phyloP scores from a whole-genome alignment of 1,140 invertebrate species.

The Epicauta chinensis region DNA sequence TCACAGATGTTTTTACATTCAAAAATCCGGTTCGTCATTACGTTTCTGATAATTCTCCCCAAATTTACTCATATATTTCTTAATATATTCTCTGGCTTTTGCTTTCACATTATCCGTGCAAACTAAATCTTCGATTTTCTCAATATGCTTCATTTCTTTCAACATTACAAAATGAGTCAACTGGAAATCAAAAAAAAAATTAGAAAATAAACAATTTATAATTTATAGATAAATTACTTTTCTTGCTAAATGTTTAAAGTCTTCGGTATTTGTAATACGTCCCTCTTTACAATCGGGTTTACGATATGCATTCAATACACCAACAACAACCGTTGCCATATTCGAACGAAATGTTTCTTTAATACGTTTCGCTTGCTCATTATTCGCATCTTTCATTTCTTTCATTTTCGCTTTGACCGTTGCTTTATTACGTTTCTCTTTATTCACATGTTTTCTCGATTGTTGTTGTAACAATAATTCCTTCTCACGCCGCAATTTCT shows the following conservation, averaged over 20 bases:
- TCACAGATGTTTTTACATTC: slow-evolving; percentile 11
- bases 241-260: slow-evolving; percentile 93
- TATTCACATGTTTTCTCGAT: slow-evolving; percentile 32
- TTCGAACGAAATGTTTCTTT: slow-evolving; percentile 84
- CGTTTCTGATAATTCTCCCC: slow-evolving; percentile 61
- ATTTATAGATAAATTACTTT: slow-evolving; percentile 61
- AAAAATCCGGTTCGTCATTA: slow-evolving; percentile 34
- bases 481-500: slow-evolving; percentile 64
- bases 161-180: slow-evolving; percentile 94
- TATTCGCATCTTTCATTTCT: slow-evolving; percentile 46
- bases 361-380: slow-evolving; percentile 55
- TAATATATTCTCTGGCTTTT: slow-evolving; percentile 91
- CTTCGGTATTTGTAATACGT: slow-evolving; percentile 80
- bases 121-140: slow-evolving; percentile 76
- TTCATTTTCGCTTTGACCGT: slow-evolving; percentile 37
- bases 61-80: slow-evolving; percentile 94
- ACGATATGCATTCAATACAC: slow-evolving; percentile 83
- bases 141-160: slow-evolving; percentile 91
- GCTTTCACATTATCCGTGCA: slow-evolving; percentile 89
- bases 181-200: slow-evolving; percentile 60
- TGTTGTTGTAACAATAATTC: slow-evolving; percentile 46
- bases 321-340: slow-evolving; percentile 86
- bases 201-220: slow-evolving; percentile 10
- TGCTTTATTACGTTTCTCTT: slow-evolving; percentile 30
- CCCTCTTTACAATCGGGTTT: slow-evolving; percentile 78